Evolutionary conservation across 2,888 invertebrate genomes (phyloP).

Genomic region (Stenolophus ochropezus): DNA sequence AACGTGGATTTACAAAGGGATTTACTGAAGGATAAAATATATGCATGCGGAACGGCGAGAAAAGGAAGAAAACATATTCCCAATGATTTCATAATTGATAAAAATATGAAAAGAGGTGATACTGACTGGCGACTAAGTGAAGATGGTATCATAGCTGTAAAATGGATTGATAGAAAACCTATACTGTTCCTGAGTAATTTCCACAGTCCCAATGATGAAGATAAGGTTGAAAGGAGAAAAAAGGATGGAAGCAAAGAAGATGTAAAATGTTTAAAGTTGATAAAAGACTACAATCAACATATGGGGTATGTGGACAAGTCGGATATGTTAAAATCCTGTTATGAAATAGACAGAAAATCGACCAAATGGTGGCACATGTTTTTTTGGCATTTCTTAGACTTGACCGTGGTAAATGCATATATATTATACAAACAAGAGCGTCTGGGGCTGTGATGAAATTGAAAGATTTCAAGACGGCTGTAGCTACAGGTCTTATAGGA

Average conservation of each 20-base stretch:
- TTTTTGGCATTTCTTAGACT: conserved; percentile 40
- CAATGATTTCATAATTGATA: conserved; percentile 58
- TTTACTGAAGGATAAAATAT: neutral
- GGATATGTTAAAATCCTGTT: conserved; percentile 54
- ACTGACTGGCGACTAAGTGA: conserved; percentile 46
- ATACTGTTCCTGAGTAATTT: conserved; percentile 59
- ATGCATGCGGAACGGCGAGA: conserved; percentile 30
- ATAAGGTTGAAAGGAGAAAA: conserved; percentile 51
- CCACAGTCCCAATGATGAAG: conserved; percentile 46
- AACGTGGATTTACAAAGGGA: conserved; percentile 2
- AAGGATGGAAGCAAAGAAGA: conserved; percentile 43
- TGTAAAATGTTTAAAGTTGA: conserved; percentile 51
- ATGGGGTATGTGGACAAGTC: conserved; percentile 59
- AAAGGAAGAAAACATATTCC: conserved; percentile 51
- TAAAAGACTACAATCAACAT: conserved; percentile 58
- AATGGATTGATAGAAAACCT: conserved; percentile 61
- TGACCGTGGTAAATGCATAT: conserved; percentile 31
- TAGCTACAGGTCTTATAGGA: neutral
- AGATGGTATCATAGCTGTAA: conserved; percentile 43
- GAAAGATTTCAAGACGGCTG: conserved; percentile 1
- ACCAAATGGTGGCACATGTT: conserved; percentile 60
- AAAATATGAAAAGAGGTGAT: conserved; percentile 56
- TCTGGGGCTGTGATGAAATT: neutral
- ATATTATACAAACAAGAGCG: conserved; percentile 20
- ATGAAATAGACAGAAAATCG: conserved; percentile 53